Conservation (phyloP, 2,797 vertebrate genomes). For the Numenius phaeopus region DNA sequence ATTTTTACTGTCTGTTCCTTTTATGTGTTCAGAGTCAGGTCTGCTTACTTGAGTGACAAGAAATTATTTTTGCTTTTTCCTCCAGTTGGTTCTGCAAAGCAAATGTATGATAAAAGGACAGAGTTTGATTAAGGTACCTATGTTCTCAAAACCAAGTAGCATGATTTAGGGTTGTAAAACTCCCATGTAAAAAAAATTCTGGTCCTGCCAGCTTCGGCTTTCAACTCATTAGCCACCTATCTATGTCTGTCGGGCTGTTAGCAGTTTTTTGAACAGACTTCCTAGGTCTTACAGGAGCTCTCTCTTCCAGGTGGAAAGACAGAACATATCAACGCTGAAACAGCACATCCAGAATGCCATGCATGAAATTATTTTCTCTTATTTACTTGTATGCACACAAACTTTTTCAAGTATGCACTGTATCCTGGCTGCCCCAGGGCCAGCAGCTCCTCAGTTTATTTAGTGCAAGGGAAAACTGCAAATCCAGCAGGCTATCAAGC, state of each 20-base stretch:
- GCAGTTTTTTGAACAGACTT: not conserved
- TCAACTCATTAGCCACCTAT: not conserved
- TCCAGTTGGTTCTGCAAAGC: not conserved
- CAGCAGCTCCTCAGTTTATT: not conserved
- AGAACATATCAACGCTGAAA: not conserved
- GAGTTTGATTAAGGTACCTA: not conserved
- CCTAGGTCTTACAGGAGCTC: not conserved
- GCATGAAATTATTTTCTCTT: not conserved
- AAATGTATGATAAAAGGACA: not conserved
- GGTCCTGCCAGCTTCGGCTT: not conserved
- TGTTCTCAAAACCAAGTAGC: not conserved
- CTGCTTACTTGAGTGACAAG: not conserved
- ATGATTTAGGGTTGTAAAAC: not conserved
- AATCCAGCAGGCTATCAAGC: slow-evolving; percentile 4
- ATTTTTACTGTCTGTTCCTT: slow-evolving; percentile 37
- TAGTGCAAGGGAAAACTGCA: slow-evolving; percentile 22
- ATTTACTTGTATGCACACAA: not conserved
- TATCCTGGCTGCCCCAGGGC: not conserved
- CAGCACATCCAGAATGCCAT: not conserved
- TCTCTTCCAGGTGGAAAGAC: not conserved
- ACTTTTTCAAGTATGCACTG: not conserved
- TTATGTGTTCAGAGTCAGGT: not conserved
- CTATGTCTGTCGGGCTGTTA: not conserved
- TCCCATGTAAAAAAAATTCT: not conserved
- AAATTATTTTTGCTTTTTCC: not conserved